Percentiles rank a stretch among this genome's conserved stretches.
Conservation (phyloP, 1,140 invertebrate genomes). For the Hylaeus volcanicus region DNA sequence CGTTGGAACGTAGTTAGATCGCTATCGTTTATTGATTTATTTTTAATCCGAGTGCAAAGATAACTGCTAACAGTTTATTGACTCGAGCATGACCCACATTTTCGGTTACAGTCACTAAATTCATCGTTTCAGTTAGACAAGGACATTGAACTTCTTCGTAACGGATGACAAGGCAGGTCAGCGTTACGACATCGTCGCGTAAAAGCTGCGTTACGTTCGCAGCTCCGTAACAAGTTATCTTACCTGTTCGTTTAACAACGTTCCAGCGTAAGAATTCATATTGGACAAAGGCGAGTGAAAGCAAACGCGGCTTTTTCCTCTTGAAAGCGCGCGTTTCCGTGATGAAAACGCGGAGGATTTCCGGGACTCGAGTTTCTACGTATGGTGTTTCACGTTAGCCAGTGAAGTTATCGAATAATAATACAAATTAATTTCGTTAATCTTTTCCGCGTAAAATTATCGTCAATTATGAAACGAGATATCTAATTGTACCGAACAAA, state of each 20-base stretch:
- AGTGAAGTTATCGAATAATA: no score
- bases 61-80: not conserved
- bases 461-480: no score
- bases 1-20: no score
- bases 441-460: no score
- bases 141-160: constrained; percentile 2
- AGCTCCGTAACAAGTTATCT: constrained; percentile 17
- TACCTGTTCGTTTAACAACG: constrained; percentile 19
- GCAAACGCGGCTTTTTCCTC: constrained; percentile 2
- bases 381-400: no score
- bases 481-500: no score
- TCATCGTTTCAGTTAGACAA: not conserved
- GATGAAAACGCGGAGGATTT: not conserved
- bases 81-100: not conserved
- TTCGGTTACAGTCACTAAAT: not conserved
- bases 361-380: not conserved
- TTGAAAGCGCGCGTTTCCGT: not conserved
- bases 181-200: constrained; percentile 17
- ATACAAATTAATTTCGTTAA: no score
- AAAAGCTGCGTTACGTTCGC: constrained; percentile 18
- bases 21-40: no score
- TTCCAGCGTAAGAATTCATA: constrained; percentile 10
- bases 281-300: constrained; percentile 37
- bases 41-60: not conserved
- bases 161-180: constrained; percentile 4